Percentiles rank a stretch among this genome's conserved stretches.
These are phyloP conservation scores for Pangasianodon gigas DNA, from an alignment of 2,113 vertebrate genomes.

Conservation along the genomic window DNA sequence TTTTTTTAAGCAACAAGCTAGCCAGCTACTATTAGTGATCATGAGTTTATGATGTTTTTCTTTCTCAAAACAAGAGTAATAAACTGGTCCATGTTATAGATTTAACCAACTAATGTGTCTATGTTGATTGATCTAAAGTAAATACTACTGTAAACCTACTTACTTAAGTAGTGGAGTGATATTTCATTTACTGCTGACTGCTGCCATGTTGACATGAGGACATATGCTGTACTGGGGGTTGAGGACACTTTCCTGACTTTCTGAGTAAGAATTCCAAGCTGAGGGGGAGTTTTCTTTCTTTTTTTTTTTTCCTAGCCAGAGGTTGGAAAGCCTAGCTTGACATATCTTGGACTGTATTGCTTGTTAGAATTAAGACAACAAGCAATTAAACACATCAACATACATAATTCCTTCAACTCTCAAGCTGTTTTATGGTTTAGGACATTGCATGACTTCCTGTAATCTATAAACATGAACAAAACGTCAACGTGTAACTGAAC, in stretches of 20 bases:
- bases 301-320: background rate
- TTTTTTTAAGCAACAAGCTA: no score
- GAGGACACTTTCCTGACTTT: background rate
- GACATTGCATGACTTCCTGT: background rate
- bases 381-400: background rate
- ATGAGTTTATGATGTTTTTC: no score
- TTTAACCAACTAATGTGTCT: background rate
- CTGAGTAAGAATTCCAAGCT: slow-evolving; percentile 1
- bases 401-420: background rate
- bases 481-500: background rate
- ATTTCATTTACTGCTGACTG: background rate
- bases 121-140: background rate
- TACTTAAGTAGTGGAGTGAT: background rate
- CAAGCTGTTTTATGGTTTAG: background rate
- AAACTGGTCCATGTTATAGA: background rate
- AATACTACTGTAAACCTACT: background rate
- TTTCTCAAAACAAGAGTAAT: background rate
- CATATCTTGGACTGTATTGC: background rate
- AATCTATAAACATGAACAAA: background rate
- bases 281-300: background rate
- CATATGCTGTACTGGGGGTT: background rate
- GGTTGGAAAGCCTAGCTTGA: background rate
- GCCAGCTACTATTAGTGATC: no score
- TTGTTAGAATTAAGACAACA: background rate
- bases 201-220: background rate